Evolutionary conservation across 2,888 invertebrate species (phyloP).

Genomic region (Drosophila percnosoma): DNA sequence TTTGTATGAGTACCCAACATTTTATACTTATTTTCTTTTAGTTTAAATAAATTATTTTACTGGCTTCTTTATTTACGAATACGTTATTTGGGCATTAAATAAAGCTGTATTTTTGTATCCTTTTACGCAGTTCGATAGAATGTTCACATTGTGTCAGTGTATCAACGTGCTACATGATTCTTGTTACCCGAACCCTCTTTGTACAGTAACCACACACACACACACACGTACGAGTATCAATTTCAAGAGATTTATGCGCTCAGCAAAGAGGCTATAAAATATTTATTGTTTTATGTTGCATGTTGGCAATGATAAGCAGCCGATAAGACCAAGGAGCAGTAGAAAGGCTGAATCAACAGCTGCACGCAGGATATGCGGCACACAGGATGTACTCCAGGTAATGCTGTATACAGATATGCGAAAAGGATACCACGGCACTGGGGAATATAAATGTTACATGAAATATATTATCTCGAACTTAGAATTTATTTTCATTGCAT

Average conservation of each 20-base stretch:
- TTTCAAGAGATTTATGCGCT: slow-evolving; percentile 73
- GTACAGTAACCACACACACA: background rate
- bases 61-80: background rate
- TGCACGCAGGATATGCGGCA: slow-evolving; percentile 9
- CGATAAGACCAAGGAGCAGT: slow-evolving; percentile 36
- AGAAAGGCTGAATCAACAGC: slow-evolving; percentile 42
- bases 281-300: slow-evolving; percentile 74
- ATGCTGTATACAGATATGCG: slow-evolving; percentile 28
- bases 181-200: background rate
- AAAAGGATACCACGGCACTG: slow-evolving; percentile 25
- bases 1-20: background rate
- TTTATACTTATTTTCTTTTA: background rate
- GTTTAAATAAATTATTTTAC: background rate
- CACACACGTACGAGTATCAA: slow-evolving; percentile 56
- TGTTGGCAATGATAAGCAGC: slow-evolving; percentile 65
- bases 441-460: slow-evolving; percentile 26
- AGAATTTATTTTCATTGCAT: slow-evolving; percentile 60
- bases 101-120: background rate
- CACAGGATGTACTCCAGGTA: slow-evolving; percentile 33
- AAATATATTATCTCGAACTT: slow-evolving; percentile 62
- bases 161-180: slow-evolving; percentile 28
- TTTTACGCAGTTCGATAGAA: background rate
- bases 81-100: background rate
- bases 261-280: slow-evolving; percentile 73
- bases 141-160: slow-evolving; percentile 46